A percentile compares a stretch with the other conserved stretches of the same genome.
Conservation (phyloP, 2,888 invertebrate genomes). For the Macrosoma leucophasiata region DNA sequence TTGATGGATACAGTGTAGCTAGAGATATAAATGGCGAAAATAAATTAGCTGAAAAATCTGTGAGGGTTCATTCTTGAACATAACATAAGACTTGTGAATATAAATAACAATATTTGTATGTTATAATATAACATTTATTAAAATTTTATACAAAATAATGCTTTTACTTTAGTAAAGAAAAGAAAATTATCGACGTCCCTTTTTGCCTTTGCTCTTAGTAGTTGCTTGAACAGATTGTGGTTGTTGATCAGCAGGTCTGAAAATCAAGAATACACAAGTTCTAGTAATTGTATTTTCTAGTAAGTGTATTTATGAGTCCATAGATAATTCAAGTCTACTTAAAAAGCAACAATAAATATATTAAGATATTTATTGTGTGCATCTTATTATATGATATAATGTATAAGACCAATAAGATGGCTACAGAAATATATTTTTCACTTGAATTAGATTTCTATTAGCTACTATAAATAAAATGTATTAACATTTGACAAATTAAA, state of each 20-base stretch:
- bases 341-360: too few relatives aligned
- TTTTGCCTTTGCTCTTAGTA: conserved; percentile 64
- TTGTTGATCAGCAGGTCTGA: conserved; percentile 65
- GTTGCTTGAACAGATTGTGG: conserved; percentile 50
- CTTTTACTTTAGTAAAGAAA: conserved; percentile 25
- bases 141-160: conserved; percentile 13
- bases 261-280: too few relatives aligned
- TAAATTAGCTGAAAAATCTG: conserved; percentile 49
- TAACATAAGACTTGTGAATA: conserved; percentile 8
- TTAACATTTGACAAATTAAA: too few relatives aligned
- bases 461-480: too few relatives aligned
- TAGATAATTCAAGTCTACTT: too few relatives aligned
- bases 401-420: too few relatives aligned
- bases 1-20: conserved; percentile 64
- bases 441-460: too few relatives aligned
- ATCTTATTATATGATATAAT: too few relatives aligned
- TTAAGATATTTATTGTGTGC: too few relatives aligned
- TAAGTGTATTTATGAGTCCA: too few relatives aligned
- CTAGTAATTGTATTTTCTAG: too few relatives aligned
- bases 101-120: conserved; percentile 16
- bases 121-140: conserved; percentile 8
- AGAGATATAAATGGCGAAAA: conserved; percentile 62
- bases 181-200: conserved; percentile 57
- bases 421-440: too few relatives aligned
- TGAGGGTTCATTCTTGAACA: conserved; percentile 39